Evolutionary conservation across 2,113 vertebrate genomes (phyloP).

Genomic region (Phyllostomus hastatus): DNA sequence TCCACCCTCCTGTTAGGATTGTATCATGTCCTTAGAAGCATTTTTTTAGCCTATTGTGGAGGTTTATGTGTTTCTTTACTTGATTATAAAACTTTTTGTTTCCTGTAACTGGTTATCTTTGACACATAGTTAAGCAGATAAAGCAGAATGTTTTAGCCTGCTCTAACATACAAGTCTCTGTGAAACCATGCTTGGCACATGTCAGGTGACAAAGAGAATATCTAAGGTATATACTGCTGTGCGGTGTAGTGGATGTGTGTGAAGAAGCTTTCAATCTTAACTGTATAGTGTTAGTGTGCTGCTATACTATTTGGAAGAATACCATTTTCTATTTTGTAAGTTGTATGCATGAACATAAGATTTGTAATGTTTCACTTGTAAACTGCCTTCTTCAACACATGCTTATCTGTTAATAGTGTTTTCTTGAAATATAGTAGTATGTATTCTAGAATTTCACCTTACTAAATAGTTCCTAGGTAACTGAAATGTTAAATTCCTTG

Average conservation of each 20-base stretch:
- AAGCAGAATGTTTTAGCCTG: slow-evolving; percentile 42
- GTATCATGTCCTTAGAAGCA: slow-evolving; percentile 48
- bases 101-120: slow-evolving; percentile 55
- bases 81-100: slow-evolving; percentile 57
- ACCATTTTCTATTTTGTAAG: slow-evolving; percentile 65
- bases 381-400: slow-evolving; percentile 65
- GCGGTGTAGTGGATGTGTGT: slow-evolving; percentile 32
- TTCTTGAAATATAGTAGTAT: slow-evolving; percentile 43
- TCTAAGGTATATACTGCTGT: slow-evolving; percentile 30
- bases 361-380: slow-evolving; percentile 73
- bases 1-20: slow-evolving; percentile 25
- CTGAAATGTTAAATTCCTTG: slow-evolving; percentile 62
- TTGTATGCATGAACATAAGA: slow-evolving; percentile 67
- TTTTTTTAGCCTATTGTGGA: slow-evolving; percentile 52
- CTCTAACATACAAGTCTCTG: slow-evolving; percentile 23
- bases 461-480: slow-evolving; percentile 63
- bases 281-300: slow-evolving; percentile 71
- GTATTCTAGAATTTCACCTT: slow-evolving; percentile 58
- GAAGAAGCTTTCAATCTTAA: slow-evolving; percentile 46
- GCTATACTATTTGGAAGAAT: slow-evolving; percentile 66
- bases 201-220: slow-evolving; percentile 32
- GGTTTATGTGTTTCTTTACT: slow-evolving; percentile 46
- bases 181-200: slow-evolving; percentile 47
- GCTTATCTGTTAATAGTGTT: slow-evolving; percentile 69
- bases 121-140: not conserved